Evolutionary conservation across 2,797 vertebrate species (phyloP).

Genomic region (Propithecus deckenii): DNA sequence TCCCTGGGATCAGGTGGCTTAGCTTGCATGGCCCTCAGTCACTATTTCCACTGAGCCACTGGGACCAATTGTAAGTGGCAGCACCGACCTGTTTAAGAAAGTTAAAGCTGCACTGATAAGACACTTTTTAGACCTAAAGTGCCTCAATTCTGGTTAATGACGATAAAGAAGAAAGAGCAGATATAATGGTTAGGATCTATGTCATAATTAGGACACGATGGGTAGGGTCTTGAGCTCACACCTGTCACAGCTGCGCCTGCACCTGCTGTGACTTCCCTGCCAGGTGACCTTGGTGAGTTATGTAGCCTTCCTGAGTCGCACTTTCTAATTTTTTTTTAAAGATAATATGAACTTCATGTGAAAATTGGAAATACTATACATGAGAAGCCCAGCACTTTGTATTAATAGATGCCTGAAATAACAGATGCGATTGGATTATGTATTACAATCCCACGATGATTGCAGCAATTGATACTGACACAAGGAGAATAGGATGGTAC

Average conservation of each 20-base stretch:
- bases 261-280: background rate
- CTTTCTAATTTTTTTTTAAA: background rate
- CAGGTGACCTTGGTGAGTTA: too few species aligned
- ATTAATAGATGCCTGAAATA: background rate
- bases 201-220: too few species aligned
- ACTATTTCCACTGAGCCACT: background rate
- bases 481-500: background rate
- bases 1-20: background rate
- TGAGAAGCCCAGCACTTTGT: background rate
- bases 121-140: background rate
- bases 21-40: background rate
- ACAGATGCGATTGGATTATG: background rate
- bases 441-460: background rate
- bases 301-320: background rate
- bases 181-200: too few species aligned
- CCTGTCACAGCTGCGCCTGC: fast-evolving
- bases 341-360: background rate
- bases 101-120: background rate
- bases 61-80: background rate
- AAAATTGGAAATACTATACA: background rate
- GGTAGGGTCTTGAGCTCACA: background rate
- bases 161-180: background rate
- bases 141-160: background rate
- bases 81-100: background rate
- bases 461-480: background rate